Percentiles rank a stretch among this genome's conserved stretches.
phyloP scores from a whole-genome alignment of 1,140 invertebrate genomes.

The Maniola jurtina region DNA sequence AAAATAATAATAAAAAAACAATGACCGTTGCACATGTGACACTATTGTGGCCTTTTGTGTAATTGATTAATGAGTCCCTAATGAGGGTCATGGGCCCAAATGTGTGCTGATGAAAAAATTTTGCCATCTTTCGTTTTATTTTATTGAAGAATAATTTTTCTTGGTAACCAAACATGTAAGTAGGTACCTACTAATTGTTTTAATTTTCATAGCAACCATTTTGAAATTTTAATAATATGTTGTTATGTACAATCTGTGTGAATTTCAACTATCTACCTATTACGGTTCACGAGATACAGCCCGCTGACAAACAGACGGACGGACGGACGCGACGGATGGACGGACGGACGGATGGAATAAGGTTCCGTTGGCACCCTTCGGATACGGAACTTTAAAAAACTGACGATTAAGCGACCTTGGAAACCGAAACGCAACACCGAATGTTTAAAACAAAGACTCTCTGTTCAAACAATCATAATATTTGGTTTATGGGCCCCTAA shows the following conservation, averaged over 20 bases:
- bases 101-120: conserved; percentile 5
- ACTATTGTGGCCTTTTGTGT: conserved; percentile 14
- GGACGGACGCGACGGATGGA: no score
- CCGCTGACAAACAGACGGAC: no score
- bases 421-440: not conserved
- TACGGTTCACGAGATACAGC: no score
- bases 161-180: no score
- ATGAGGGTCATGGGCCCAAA: conserved; percentile 26
- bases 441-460: conserved; percentile 16
- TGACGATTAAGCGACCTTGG: not conserved
- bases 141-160: not conserved
- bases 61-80: conserved; percentile 44
- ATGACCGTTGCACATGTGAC: conserved; percentile 23
- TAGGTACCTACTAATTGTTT: no score
- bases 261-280: no score
- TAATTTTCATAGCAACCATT: no score
- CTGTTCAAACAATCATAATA: conserved; percentile 29
- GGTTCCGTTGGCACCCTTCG: no score
- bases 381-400: not conserved
- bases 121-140: conserved; percentile 2
- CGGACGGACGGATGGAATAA: no score
- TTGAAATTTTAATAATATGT: no score
- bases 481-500: conserved; percentile 26
- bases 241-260: no score
- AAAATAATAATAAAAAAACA: not conserved